Percentiles rank a stretch among this genome's conserved stretches.
phyloP scores from a whole-genome alignment of 2,888 invertebrate species.

The Sinotaia quadrata region DNA sequence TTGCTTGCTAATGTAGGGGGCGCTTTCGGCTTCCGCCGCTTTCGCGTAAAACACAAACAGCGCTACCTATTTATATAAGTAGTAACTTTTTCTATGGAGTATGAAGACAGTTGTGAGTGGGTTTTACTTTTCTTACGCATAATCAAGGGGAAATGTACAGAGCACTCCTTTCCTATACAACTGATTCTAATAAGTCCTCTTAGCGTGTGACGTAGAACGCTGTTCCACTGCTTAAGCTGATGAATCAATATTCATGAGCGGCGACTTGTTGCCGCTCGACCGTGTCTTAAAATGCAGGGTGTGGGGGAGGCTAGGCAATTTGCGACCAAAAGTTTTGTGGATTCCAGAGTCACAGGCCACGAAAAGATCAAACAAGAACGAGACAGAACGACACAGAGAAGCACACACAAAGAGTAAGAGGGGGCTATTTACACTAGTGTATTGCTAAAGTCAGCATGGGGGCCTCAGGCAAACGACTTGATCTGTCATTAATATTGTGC shows the following conservation, averaged over 20 bases:
- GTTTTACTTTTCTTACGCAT: too few relatives aligned
- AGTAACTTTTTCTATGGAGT: too few relatives aligned
- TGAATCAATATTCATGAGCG: slow-evolving; percentile 30
- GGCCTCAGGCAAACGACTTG: slow-evolving; percentile 20
- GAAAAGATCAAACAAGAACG: slow-evolving; percentile 26
- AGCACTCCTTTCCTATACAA: too few relatives aligned
- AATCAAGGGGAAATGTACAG: too few relatives aligned
- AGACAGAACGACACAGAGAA: slow-evolving; percentile 12
- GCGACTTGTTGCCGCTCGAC: not conserved
- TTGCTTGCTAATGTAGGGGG: too few relatives aligned
- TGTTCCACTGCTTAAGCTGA: not conserved
- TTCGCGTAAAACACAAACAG: too few relatives aligned
- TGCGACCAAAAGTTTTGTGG: too few relatives aligned
- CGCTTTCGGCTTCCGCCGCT: too few relatives aligned
- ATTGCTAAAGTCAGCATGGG: slow-evolving; percentile 18
- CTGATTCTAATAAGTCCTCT: slow-evolving; percentile 20
- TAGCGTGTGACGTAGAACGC: slow-evolving; percentile 3
- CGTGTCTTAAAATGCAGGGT: not conserved
- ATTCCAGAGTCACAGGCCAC: not conserved
- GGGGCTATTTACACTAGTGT: slow-evolving; percentile 26
- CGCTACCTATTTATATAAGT: too few relatives aligned
- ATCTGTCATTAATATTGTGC: slow-evolving; percentile 25
- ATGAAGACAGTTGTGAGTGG: too few relatives aligned
- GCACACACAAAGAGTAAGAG: slow-evolving; percentile 7
- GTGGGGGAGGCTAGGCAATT: not conserved